A percentile compares a stretch with the other conserved stretches of the same genome.
Conservation (phyloP, 2,888 invertebrate species). For the Charanyca ferruginea region DNA sequence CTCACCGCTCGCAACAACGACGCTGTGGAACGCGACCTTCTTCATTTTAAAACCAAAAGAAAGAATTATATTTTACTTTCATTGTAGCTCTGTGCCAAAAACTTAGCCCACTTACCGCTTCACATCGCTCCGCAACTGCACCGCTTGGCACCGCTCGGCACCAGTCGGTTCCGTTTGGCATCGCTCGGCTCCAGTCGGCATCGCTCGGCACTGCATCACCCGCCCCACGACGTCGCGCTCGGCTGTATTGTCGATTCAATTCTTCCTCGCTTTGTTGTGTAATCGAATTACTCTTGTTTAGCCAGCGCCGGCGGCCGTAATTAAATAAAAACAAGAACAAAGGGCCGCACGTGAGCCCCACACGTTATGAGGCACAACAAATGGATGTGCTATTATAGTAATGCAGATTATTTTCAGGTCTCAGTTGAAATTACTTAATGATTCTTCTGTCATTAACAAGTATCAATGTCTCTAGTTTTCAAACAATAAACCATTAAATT, state of each 20-base stretch:
- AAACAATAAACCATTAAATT: background rate
- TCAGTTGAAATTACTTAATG: background rate
- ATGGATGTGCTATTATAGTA: constrained; percentile 9
- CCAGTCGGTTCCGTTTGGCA: background rate
- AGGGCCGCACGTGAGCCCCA: constrained; percentile 44
- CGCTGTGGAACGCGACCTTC: background rate
- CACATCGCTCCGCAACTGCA: background rate
- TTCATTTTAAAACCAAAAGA: constrained; percentile 22
- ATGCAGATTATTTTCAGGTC: constrained; percentile 8
- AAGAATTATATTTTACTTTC: constrained; percentile 7
- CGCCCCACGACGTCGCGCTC: background rate
- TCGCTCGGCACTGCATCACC: background rate
- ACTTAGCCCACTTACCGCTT: background rate
- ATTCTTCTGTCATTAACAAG: background rate
- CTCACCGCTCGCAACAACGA: constrained; percentile 4
- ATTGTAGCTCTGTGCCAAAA: constrained; percentile 16
- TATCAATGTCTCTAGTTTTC: background rate
- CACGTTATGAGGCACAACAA: constrained; percentile 20
- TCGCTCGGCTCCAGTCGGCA: background rate
- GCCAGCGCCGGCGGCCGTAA: constrained; percentile 51
- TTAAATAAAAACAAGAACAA: constrained; percentile 70
- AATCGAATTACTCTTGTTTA: constrained; percentile 68
- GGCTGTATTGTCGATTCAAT: constrained; percentile 57
- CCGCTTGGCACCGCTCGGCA: background rate
- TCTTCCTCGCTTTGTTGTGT: constrained; percentile 66